A percentile compares a stretch with the other conserved stretches of the same genome.
Conservation (phyloP, 37 sponge, comb jelly and placozoan genomes). For the Haliclona indistincta region DNA sequence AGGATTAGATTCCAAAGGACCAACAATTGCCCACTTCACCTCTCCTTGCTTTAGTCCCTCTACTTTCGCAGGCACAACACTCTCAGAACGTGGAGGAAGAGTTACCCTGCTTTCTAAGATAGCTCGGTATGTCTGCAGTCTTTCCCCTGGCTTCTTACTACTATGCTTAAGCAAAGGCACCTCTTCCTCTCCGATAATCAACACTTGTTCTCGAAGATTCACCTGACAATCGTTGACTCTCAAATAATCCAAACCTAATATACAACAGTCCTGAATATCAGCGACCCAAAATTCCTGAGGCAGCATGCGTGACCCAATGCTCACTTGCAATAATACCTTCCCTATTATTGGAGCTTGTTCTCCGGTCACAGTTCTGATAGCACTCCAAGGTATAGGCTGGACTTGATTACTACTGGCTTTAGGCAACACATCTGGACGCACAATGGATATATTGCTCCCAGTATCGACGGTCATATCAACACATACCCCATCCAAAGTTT, state of each 20-base stretch:
- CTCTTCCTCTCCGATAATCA: conserved; percentile 1
- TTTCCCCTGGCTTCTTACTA: not conserved
- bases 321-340: not conserved
- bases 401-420: not conserved
- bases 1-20: not conserved
- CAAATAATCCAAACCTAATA: conserved; percentile 38
- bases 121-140: not conserved
- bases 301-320: conserved; percentile 4
- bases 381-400: too few species aligned
- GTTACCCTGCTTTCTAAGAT: not conserved
- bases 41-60: not conserved
- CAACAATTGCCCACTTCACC: not conserved
- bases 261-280: conserved; percentile 25
- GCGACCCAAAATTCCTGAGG: conserved; percentile 30
- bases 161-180: conserved; percentile 10
- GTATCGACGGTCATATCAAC: conserved; percentile 25
- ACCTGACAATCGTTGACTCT: conserved; percentile 17
- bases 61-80: not conserved
- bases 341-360: conserved; percentile 15
- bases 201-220: conserved; percentile 12
- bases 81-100: not conserved
- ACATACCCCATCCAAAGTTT: conserved; percentile 7
- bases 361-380: conserved; percentile 40
- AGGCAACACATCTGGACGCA: conserved; percentile 8
- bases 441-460: conserved; percentile 32